Evolutionary conservation across 2,797 vertebrate species (phyloP).

Genomic region (Epinephelus malabaricus): DNA sequence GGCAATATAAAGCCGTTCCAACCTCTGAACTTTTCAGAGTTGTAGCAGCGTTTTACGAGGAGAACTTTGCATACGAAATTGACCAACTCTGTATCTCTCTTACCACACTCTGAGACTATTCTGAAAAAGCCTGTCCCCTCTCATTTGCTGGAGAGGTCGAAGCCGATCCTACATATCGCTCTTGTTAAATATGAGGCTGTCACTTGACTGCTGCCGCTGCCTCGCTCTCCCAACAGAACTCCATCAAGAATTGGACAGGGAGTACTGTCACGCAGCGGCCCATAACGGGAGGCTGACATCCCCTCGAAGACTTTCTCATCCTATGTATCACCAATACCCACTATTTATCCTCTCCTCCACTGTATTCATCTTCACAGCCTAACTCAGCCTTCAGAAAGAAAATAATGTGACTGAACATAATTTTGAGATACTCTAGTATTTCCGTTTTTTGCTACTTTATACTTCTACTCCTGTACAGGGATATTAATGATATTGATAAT

Average conservation of each 20-base stretch:
- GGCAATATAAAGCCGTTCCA: conserved; percentile 59
- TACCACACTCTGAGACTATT: background rate
- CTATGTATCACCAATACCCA: background rate
- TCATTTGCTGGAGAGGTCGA: conserved; percentile 36
- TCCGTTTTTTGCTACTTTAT: background rate
- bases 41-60: conserved; percentile 41
- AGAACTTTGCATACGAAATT: conserved; percentile 55
- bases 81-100: conserved; percentile 30
- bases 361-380: background rate
- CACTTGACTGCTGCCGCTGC: conserved; percentile 28
- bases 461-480: background rate
- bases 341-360: conserved; percentile 1
- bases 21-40: conserved; percentile 57
- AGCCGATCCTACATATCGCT: conserved; percentile 43
- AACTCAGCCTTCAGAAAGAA: background rate
- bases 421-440: background rate
- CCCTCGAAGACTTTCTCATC: conserved; percentile 17
- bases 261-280: conserved; percentile 19
- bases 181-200: conserved; percentile 54
- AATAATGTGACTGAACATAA: background rate
- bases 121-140: conserved; percentile 37
- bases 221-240: conserved; percentile 22
- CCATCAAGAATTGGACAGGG: conserved; percentile 35
- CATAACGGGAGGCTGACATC: conserved; percentile 34
- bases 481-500: no score